phyloP scores from a whole-genome alignment of 2,888 invertebrate species.

The Papilio gigon region DNA sequence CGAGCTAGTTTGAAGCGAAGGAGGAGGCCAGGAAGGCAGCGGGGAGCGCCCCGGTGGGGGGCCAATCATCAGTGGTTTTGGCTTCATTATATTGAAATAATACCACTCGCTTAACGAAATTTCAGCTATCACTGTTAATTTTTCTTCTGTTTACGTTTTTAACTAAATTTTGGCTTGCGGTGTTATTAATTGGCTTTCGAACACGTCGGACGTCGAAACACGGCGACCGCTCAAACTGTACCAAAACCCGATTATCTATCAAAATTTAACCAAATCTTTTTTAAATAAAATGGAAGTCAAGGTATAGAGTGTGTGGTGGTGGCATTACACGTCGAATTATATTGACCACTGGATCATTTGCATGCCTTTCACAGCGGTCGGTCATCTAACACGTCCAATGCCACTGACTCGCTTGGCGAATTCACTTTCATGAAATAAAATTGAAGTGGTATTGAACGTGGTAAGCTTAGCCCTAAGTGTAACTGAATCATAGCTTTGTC shows the following conservation, averaged over 20 bases:
- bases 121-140: constrained; percentile 76
- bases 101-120: constrained; percentile 79
- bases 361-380: constrained; percentile 75
- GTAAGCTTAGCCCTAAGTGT: constrained; percentile 72
- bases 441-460: constrained; percentile 3
- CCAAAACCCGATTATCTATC: constrained; percentile 67
- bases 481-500: constrained; percentile 67
- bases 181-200: constrained; percentile 79
- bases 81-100: constrained; percentile 79
- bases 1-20: neutral
- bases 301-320: constrained; percentile 83
- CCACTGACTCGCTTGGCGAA: neutral
- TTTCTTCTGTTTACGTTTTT: constrained; percentile 72
- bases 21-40: neutral
- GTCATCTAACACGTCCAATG: constrained; percentile 50
- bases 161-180: constrained; percentile 80
- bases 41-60: constrained; percentile 48
- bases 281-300: constrained; percentile 74
- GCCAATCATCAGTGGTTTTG: constrained; percentile 79
- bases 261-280: constrained; percentile 72
- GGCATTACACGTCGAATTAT: constrained; percentile 71
- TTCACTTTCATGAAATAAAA: neutral
- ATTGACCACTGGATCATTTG: constrained; percentile 76
- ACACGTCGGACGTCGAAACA: constrained; percentile 52
- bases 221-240: constrained; percentile 50